These are phyloP conservation scores for Galagoides demidoff DNA, from an alignment of 2,797 vertebrate species.

Conservation along the genomic window DNA sequence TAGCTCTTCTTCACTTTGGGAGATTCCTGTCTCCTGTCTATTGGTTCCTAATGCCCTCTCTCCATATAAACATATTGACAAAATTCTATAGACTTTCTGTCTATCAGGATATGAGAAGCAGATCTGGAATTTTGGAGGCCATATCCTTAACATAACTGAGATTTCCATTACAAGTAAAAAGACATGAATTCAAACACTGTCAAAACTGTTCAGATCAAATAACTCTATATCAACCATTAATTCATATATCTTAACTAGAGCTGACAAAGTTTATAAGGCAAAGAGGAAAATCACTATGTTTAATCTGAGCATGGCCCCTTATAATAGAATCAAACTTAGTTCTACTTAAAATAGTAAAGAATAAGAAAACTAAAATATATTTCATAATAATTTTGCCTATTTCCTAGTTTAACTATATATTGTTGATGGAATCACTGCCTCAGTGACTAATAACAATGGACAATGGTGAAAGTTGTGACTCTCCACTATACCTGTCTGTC, in stretches of 20 bases:
- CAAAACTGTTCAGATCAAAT: neutral
- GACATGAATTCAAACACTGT: neutral
- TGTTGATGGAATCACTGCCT: neutral
- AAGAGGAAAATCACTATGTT: neutral
- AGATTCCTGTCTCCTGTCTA: no score
- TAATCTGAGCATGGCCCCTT: neutral
- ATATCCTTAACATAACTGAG: neutral
- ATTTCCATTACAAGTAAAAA: neutral
- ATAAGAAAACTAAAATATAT: neutral
- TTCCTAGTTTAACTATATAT: neutral
- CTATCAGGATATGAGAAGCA: neutral
- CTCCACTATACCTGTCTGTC: neutral
- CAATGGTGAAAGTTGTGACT: neutral
- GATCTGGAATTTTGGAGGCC: neutral
- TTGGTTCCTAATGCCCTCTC: no score
- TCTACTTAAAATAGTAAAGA: neutral
- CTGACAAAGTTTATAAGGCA: neutral
- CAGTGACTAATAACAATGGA: neutral
- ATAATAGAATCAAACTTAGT: neutral
- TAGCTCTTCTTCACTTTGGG: no score
- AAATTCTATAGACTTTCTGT: neutral
- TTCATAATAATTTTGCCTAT: neutral
- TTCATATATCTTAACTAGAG: neutral
- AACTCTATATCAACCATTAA: neutral
- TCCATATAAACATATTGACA: no score